These are phyloP conservation scores for Pollenia angustigena DNA, from an alignment of 2,888 invertebrate genomes.

Conservation along the genomic window DNA sequence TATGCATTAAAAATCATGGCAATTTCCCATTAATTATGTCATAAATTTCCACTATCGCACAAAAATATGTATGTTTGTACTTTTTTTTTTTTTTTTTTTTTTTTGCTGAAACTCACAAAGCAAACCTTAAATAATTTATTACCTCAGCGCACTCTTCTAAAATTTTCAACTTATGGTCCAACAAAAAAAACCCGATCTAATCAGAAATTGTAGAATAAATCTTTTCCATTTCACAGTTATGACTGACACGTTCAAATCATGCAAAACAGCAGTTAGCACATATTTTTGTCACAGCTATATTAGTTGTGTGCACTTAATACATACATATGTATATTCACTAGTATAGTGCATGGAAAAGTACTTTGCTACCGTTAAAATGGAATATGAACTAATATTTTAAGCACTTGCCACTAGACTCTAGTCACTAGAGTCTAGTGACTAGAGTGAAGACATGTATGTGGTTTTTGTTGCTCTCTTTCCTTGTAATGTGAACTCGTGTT, in stretches of 20 bases:
- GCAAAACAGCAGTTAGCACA: conserved; percentile 25
- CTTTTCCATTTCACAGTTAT: conserved; percentile 21
- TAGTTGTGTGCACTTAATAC: background rate
- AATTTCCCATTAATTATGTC: conserved; percentile 32
- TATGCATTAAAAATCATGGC: conserved; percentile 16
- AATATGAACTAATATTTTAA: conserved; percentile 14
- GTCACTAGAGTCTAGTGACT: no score
- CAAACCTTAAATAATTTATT: background rate
- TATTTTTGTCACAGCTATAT: background rate
- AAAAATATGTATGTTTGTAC: conserved; percentile 23
- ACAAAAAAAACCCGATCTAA: no score
- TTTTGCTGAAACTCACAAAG: background rate
- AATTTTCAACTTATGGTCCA: background rate
- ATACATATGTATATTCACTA: background rate
- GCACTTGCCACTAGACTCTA: conserved; percentile 18
- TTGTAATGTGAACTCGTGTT: background rate
- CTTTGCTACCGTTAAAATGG: background rate
- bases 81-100: no score
- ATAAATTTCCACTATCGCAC: background rate
- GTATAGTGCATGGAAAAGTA: background rate
- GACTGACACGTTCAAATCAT: conserved; percentile 51
- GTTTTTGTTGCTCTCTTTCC: background rate
- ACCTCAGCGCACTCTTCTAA: background rate
- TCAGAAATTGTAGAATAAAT: background rate
- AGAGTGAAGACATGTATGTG: conserved; percentile 8